Evolutionary conservation across 2,797 vertebrate genomes (phyloP), one percentile per base, ranked within the genome.

Genomic region (Brachymystax lenok): DNA sequence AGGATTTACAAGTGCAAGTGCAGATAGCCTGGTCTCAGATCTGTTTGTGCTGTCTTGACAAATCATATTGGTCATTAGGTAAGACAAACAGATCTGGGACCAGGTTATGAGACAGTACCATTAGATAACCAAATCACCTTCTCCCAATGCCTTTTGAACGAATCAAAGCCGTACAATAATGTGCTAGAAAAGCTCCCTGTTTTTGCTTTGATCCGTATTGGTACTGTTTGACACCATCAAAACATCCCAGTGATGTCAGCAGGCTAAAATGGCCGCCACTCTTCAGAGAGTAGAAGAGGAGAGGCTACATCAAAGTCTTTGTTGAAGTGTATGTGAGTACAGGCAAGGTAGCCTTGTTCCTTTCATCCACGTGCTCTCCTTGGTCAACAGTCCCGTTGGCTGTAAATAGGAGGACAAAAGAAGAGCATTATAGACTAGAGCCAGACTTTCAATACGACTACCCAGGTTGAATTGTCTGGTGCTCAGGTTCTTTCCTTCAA

Each of bases 281-380:
- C 59, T 24, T 67, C 27, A 54, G 64, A 2, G 35, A 46, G 40
- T 12, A 14, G 69, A 66, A 24, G 21, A 28, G 10, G 50, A 33
- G 68, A 54, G 30, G 24, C 51, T 50, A 33, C 76, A 66, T 72
- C 69, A 66, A 77, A 64, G 63, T 71, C 33, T 12, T 35, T 17
- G 50, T 35, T 35, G 40, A 30, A 66, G 54, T 24, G 17, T 54
- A 13, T 46, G 61, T 64, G 70, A 59, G 59, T 59, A 5, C 66
- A 66, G 76, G 76, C 76, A 66, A 46, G 30, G 59, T 19, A 13
- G 14, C 46, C 13, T 40, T 63, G 28, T 52, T 21, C 27, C 76
- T 77, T 77, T 77, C 70, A 73, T 77, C 69, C 46, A 8, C 40
- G 17, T 52, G 5, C 40, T 51, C 19, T 54, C 61, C 70, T 28